phyloP scores from a whole-genome alignment of 2,797 vertebrate genomes.

The Phyllotis vaccarum region DNA sequence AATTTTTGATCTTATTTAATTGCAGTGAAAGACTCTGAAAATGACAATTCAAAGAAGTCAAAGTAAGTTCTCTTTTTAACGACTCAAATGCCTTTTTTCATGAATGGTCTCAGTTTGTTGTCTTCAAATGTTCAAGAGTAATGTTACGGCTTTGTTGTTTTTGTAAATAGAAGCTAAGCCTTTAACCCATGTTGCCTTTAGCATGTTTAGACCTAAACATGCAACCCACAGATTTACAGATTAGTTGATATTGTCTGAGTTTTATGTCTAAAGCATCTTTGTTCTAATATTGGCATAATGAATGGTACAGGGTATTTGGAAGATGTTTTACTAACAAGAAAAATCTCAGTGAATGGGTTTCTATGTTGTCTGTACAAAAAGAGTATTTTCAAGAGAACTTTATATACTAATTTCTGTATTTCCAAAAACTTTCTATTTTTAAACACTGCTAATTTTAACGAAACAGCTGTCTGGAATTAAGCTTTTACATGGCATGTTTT shows the following conservation, averaged over 20 bases:
- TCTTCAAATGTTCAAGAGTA: slow-evolving; percentile 71
- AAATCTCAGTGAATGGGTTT: slow-evolving; percentile 49
- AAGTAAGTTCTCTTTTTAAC: slow-evolving; percentile 91
- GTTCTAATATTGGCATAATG: slow-evolving; percentile 48
- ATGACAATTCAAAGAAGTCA: slow-evolving; percentile 91
- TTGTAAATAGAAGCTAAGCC: slow-evolving; percentile 72
- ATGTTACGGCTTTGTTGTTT: slow-evolving; percentile 63
- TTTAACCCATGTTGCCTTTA: slow-evolving; percentile 69
- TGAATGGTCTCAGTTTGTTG: slow-evolving; percentile 74
- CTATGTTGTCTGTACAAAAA: slow-evolving; percentile 65
- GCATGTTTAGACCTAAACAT: slow-evolving; percentile 51
- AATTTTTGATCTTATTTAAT: slow-evolving; percentile 57
- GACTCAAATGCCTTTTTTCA: slow-evolving; percentile 64
- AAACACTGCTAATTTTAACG: slow-evolving; percentile 64
- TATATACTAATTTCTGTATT: slow-evolving; percentile 53
- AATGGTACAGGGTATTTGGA: slow-evolving; percentile 29
- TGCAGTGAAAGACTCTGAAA: slow-evolving; percentile 93
- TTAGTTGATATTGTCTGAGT: slow-evolving; percentile 66
- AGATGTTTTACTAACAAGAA: slow-evolving; percentile 67
- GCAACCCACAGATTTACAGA: slow-evolving; percentile 58
- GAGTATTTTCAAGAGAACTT: slow-evolving; percentile 3
- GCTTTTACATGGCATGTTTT: slow-evolving; percentile 82
- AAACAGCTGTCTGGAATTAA: slow-evolving; percentile 55
- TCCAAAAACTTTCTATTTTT: slow-evolving; percentile 55
- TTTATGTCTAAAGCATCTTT: slow-evolving; percentile 4